Evolutionary conservation across 2,797 vertebrate species (phyloP).

Genomic region (Malurus splendens): DNA sequence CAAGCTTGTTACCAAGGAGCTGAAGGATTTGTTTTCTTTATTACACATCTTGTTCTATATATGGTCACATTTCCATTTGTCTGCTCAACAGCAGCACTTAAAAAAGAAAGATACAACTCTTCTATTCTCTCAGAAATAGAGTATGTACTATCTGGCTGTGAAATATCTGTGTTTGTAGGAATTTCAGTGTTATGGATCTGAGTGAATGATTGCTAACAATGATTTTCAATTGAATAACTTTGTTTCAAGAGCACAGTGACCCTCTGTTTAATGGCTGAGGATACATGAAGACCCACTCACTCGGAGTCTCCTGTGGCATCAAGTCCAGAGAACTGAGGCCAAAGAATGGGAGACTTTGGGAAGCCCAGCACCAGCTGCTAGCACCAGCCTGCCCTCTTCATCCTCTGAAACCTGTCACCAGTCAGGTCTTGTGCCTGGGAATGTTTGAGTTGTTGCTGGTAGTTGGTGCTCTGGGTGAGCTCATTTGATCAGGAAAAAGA

Average conservation of each 20-base stretch:
- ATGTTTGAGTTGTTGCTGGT: neutral
- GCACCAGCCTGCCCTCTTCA: neutral
- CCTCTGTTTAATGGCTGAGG: neutral
- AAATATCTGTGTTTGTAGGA: neutral
- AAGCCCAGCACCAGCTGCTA: neutral
- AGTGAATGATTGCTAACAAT: neutral
- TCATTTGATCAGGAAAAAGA: neutral
- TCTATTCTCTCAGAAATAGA: neutral
- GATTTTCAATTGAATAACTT: neutral
- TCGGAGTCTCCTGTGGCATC: neutral
- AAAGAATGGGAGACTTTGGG: neutral
- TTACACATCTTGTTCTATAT: neutral
- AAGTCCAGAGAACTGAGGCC: neutral
- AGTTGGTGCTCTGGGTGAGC: neutral
- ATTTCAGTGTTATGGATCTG: neutral
- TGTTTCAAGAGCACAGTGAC: neutral
- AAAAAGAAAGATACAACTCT: neutral
- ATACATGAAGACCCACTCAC: neutral
- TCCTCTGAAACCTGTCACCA: neutral
- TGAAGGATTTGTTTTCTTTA: neutral
- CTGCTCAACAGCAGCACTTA: neutral
- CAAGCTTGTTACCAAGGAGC: neutral
- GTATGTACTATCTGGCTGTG: rapidly evolving
- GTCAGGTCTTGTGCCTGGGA: neutral
- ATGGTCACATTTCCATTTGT: neutral